Evolutionary conservation across 2,113 vertebrate genomes (phyloP).

Genomic region (Pangasianodon hypophthalmus): DNA sequence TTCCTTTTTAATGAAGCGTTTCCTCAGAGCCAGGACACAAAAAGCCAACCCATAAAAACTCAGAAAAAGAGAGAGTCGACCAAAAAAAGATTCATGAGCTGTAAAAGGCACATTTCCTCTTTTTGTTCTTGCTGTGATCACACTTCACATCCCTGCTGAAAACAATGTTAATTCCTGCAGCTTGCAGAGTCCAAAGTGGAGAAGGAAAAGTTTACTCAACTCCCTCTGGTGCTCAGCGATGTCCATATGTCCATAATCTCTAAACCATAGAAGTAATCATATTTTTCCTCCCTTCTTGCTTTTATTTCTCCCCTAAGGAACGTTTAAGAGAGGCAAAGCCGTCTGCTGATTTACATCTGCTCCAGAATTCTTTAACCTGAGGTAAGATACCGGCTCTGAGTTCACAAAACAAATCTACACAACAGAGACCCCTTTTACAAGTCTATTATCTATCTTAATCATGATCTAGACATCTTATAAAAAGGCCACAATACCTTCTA

Average conservation of each 20-base stretch:
- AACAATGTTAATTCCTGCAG: constrained; percentile 65
- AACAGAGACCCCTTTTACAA: not conserved
- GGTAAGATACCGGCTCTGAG: constrained; percentile 11
- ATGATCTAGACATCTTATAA: not conserved
- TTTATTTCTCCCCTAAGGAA: constrained; percentile 52
- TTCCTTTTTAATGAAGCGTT: constrained; percentile 66
- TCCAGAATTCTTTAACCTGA: constrained; percentile 22
- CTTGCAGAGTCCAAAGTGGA: constrained; percentile 34
- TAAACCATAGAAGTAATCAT: constrained; percentile 61
- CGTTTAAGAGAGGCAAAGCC: constrained; percentile 46
- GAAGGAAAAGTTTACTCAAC: constrained; percentile 65
- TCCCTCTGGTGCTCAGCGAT: constrained; percentile 42
- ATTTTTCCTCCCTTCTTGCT: constrained; percentile 45
- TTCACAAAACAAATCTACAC: not conserved
- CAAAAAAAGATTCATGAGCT: constrained; percentile 57
- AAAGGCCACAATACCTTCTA: not conserved
- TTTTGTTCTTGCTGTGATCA: constrained; percentile 64
- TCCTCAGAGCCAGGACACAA: constrained; percentile 53
- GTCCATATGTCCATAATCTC: constrained; percentile 64
- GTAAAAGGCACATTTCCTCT: constrained; percentile 68
- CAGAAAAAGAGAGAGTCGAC: constrained; percentile 54
- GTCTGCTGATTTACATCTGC: constrained; percentile 51
- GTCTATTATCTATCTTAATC: not conserved
- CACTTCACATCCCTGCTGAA: constrained; percentile 62
- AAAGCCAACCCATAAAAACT: constrained; percentile 60